Conservation (phyloP, 2,888 invertebrate species). For the Abrostola tripartita region DNA sequence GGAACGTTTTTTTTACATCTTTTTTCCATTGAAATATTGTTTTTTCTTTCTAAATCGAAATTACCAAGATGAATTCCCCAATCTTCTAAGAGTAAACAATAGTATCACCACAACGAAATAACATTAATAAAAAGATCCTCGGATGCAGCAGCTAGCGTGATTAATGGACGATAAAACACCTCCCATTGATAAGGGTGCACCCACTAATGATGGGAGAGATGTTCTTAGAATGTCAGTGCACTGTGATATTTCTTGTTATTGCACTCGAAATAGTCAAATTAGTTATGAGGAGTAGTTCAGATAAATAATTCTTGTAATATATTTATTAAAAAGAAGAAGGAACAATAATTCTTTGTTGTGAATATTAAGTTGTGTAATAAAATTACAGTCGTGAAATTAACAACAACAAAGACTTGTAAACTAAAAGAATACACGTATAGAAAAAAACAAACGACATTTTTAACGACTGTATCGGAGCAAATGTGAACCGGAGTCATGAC, state of each 20-base stretch:
- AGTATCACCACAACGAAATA: constrained; percentile 50
- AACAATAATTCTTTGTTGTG: neutral
- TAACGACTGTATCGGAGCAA: constrained; percentile 67
- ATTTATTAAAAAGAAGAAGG: too few relatives aligned
- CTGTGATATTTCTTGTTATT: constrained; percentile 27
- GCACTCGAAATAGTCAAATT: too few relatives aligned
- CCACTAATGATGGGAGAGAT: constrained; percentile 47
- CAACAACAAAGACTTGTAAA: constrained; percentile 19
- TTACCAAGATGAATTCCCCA: neutral
- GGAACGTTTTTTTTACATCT: neutral
- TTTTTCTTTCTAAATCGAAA: neutral
- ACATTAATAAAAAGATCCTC: constrained; percentile 51
- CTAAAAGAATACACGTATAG: constrained; percentile 26
- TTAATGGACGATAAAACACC: constrained; percentile 63
- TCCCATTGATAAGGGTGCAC: constrained; percentile 55
- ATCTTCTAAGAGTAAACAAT: constrained; percentile 47
- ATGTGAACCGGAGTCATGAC: constrained; percentile 74
- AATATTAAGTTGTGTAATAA: constrained; percentile 9
- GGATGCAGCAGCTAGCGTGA: constrained; percentile 56
- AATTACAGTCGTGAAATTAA: constrained; percentile 22
- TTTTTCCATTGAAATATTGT: neutral
- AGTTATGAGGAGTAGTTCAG: too few relatives aligned
- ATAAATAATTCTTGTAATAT: too few relatives aligned
- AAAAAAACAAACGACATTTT: constrained; percentile 56
- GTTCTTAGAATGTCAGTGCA: constrained; percentile 35